Percentiles rank a stretch among this genome's conserved stretches.
These are phyloP conservation scores for Parotocinclus haroldoi DNA, from an alignment of 2,797 vertebrate genomes.

Conservation along the genomic window DNA sequence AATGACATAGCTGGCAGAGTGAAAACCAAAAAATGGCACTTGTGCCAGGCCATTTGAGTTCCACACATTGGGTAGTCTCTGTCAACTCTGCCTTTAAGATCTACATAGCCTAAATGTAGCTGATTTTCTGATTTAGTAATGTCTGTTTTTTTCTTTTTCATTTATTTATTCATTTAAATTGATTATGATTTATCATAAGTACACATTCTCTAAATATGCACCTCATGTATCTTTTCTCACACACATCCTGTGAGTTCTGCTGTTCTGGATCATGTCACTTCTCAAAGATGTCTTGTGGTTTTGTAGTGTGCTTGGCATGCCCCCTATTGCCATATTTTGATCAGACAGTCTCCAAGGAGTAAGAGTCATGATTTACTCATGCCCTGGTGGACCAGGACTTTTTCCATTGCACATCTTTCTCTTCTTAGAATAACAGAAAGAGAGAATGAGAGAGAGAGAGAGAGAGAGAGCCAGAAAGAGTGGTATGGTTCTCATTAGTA, in stretches of 20 bases:
- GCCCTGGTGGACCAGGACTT: slow-evolving; percentile 55
- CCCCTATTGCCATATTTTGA: slow-evolving; percentile 60
- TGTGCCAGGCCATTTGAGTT: too few relatives aligned
- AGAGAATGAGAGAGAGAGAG: neutral
- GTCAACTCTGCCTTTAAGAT: too few relatives aligned
- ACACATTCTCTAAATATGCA: too few relatives aligned
- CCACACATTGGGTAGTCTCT: too few relatives aligned
- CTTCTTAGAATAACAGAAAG: slow-evolving; percentile 11
- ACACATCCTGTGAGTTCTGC: neutral
- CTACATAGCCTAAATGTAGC: too few relatives aligned
- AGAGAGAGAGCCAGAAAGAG: neutral
- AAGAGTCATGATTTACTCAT: slow-evolving; percentile 58
- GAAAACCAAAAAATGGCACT: too few relatives aligned
- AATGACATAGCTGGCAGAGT: too few relatives aligned
- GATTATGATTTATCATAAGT: too few relatives aligned
- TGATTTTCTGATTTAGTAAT: too few relatives aligned
- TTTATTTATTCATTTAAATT: too few relatives aligned
- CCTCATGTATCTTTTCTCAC: too few relatives aligned
- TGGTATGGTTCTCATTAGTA: slow-evolving; percentile 63
- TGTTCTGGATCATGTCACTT: slow-evolving; percentile 23
- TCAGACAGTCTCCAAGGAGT: slow-evolving; percentile 58
- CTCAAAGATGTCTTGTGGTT: slow-evolving; percentile 9
- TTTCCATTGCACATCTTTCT: slow-evolving; percentile 63
- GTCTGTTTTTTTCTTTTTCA: too few relatives aligned
- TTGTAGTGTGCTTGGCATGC: slow-evolving; percentile 52